A percentile compares a stretch with the other conserved stretches of the same genome.
Evolutionary conservation across 2,888 invertebrate genomes (phyloP).

Genomic region (Criorhina ranunculi): DNA sequence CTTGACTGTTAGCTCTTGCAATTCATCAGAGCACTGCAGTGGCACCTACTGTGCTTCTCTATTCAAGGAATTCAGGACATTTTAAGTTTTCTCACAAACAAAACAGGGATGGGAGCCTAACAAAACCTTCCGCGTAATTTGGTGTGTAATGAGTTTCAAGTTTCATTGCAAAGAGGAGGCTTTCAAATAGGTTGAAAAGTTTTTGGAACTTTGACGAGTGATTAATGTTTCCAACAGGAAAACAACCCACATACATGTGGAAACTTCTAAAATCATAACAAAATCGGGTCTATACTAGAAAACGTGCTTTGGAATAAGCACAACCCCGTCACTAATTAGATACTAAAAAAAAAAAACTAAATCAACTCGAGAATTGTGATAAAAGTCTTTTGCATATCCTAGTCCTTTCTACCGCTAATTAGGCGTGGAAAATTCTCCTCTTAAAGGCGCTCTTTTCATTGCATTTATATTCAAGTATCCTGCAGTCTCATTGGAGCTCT

Average conservation of each 20-base stretch:
- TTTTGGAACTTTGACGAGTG: conserved; percentile 39
- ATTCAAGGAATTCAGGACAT: conserved; percentile 29
- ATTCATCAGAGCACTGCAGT: conserved; percentile 18
- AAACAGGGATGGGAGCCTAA: not conserved
- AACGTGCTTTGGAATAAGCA: conserved; percentile 39
- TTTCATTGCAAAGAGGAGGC: not conserved
- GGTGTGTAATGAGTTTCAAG: conserved; percentile 42
- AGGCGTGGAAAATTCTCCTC: conserved; percentile 31
- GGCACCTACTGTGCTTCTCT: not conserved
- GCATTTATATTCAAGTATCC: conserved; percentile 16
- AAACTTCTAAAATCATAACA: not conserved
- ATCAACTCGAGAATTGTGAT: conserved; percentile 7
- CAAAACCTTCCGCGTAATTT: conserved; percentile 33
- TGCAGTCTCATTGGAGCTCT: conserved; percentile 1
- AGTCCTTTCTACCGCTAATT: conserved; percentile 54
- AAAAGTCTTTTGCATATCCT: conserved; percentile 27
- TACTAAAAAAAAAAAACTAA: conserved; percentile 7
- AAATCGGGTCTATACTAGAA: not conserved
- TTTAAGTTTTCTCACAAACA: conserved; percentile 32
- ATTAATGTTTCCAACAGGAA: conserved; percentile 38
- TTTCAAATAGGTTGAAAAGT: not conserved
- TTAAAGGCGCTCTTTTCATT: not conserved
- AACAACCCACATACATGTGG: not conserved
- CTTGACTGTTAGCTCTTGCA: not conserved
- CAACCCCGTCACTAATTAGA: conserved; percentile 6